Conservation (phyloP, 1,140 invertebrate species). For the Vanessa atalanta region DNA sequence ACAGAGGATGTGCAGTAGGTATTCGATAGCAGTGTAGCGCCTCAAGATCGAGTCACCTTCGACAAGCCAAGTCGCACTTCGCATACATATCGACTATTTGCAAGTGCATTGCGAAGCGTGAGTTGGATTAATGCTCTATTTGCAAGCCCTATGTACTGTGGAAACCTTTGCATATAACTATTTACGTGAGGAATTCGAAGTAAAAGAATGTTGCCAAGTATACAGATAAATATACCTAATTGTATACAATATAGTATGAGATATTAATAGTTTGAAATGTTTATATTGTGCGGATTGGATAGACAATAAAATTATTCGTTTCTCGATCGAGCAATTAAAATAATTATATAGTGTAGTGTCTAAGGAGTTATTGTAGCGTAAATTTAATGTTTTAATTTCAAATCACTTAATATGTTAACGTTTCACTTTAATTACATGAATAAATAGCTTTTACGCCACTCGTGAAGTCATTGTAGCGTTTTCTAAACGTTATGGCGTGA, state of each 20-base stretch:
- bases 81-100: constrained; percentile 64
- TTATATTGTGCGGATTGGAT: too few species aligned
- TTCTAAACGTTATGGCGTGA: constrained; percentile 33
- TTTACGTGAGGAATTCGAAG: neutral
- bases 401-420: constrained; percentile 22
- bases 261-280: too few species aligned
- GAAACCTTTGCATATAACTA: constrained; percentile 9
- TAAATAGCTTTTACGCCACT: constrained; percentile 35
- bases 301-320: neutral
- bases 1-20: neutral
- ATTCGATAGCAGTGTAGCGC: neutral
- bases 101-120: constrained; percentile 58
- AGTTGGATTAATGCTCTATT: constrained; percentile 48
- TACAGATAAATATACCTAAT: neutral
- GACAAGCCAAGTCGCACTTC: constrained; percentile 41
- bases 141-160: constrained; percentile 38
- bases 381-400: constrained; percentile 31
- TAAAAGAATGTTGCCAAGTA: neutral
- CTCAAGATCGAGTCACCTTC: constrained; percentile 53
- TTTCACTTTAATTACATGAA: constrained; percentile 35
- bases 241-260: too few species aligned
- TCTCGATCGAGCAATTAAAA: neutral
- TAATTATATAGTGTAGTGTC: neutral
- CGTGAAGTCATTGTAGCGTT: constrained; percentile 37
- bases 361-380: constrained; percentile 19